A percentile compares a stretch with the other conserved stretches of the same genome.
Evolutionary conservation across 2,888 invertebrate genomes (phyloP).

Genomic region (Pycnomerus fuliginosus): DNA sequence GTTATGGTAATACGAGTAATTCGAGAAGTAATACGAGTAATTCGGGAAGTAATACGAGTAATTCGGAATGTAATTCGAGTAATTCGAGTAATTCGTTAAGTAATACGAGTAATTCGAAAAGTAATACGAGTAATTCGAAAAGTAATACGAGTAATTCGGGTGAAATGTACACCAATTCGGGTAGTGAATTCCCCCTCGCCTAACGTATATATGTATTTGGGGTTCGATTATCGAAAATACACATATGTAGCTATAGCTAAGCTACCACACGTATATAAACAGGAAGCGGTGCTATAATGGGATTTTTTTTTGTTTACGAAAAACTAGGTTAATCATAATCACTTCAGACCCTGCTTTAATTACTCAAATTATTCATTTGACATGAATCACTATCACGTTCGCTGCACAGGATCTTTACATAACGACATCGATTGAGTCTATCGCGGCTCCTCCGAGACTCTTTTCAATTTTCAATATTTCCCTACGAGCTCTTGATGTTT

Average conservation of each 20-base stretch:
- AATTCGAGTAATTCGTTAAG: too few relatives aligned
- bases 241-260: slow-evolving; percentile 40
- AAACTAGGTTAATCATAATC: background rate
- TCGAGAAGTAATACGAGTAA: too few relatives aligned
- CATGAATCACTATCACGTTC: slow-evolving; percentile 40
- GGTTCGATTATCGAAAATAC: slow-evolving; percentile 52
- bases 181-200: too few relatives aligned
- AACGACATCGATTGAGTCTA: slow-evolving; percentile 52
- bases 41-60: too few relatives aligned
- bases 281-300: slow-evolving; percentile 27
- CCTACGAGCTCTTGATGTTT: slow-evolving; percentile 55
- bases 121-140: too few relatives aligned
- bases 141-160: too few relatives aligned
- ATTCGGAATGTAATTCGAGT: too few relatives aligned
- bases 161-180: too few relatives aligned
- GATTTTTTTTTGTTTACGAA: slow-evolving; percentile 12
- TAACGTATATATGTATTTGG: slow-evolving; percentile 49
- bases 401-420: slow-evolving; percentile 46
- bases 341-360: background rate
- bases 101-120: too few relatives aligned
- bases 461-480: slow-evolving; percentile 57
- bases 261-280: slow-evolving; percentile 4
- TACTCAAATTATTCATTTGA: background rate
- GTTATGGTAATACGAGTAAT: too few relatives aligned
- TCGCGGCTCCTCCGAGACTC: slow-evolving; percentile 50